Percentiles rank a stretch among this genome's conserved stretches.
These are phyloP conservation scores for Pterostichus madidus DNA, from an alignment of 2,888 invertebrate species.

Conservation along the genomic window DNA sequence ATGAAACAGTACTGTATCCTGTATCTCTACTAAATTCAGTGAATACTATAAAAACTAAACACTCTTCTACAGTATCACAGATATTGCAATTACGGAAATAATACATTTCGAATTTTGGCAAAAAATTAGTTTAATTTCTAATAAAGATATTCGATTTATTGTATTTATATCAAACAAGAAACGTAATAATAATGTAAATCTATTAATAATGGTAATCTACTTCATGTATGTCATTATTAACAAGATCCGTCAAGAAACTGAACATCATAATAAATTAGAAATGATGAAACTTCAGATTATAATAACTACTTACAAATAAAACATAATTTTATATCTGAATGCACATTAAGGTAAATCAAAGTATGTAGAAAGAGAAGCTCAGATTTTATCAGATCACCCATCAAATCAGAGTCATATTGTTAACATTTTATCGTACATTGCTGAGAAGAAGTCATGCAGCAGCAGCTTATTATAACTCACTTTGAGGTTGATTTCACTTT, in stretches of 20 bases:
- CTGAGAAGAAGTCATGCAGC: constrained; percentile 9
- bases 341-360: constrained; percentile 14
- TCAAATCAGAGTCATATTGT: constrained; percentile 12
- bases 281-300: constrained; percentile 9
- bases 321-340: constrained; percentile 33
- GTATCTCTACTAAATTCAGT: too few species aligned
- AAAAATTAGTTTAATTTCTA: too few species aligned
- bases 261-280: constrained; percentile 3
- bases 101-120: too few species aligned
- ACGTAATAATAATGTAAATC: not conserved
- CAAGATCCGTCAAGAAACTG: not conserved
- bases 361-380: not conserved
- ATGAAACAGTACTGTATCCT: too few species aligned
- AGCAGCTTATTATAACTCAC: constrained; percentile 24
- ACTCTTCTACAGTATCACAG: too few species aligned
- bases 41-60: too few species aligned
- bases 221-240: too few species aligned
- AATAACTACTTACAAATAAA: not conserved
- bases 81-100: too few species aligned
- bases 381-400: constrained; percentile 2
- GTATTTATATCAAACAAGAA: not conserved
- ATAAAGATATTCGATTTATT: too few species aligned
- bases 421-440: constrained; percentile 14
- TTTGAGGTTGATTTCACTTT: constrained; percentile 52
- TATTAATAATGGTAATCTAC: too few species aligned